Evolutionary conservation across 2,113 vertebrate species (phyloP).

Genomic region (Lophochroa leadbeateri): DNA sequence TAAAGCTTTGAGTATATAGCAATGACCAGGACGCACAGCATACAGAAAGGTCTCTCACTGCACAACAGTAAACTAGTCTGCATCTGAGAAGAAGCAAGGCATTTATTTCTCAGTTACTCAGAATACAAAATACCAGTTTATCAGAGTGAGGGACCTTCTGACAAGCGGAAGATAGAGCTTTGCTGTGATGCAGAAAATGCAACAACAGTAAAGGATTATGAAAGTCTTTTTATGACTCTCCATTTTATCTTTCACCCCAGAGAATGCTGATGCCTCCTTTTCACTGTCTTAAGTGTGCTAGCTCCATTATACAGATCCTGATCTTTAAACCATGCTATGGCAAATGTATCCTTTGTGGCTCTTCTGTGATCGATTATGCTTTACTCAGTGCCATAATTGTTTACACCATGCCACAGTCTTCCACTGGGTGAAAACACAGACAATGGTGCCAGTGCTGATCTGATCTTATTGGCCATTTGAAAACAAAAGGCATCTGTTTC

Average conservation of each 20-base stretch:
- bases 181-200: background rate
- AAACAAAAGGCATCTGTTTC: constrained; percentile 64
- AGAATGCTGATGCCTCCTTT: background rate
- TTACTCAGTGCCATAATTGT: constrained; percentile 46
- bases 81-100: background rate
- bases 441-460: constrained; percentile 68
- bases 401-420: constrained; percentile 28
- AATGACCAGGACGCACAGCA: background rate
- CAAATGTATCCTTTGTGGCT: background rate
- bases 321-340: background rate
- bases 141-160: background rate
- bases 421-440: constrained; percentile 37
- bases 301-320: background rate
- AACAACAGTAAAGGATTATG: background rate
- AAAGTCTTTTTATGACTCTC: background rate
- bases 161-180: background rate
- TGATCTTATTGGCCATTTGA: constrained; percentile 43
- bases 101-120: background rate
- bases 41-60: background rate
- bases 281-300: background rate
- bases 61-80: background rate
- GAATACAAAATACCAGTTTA: background rate
- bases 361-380: constrained; percentile 10
- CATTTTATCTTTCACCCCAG: background rate
- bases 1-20: background rate